These are phyloP conservation scores for Cyphomyrmex costatus DNA, from an alignment of 1,140 invertebrate genomes.

Conservation along the genomic window DNA sequence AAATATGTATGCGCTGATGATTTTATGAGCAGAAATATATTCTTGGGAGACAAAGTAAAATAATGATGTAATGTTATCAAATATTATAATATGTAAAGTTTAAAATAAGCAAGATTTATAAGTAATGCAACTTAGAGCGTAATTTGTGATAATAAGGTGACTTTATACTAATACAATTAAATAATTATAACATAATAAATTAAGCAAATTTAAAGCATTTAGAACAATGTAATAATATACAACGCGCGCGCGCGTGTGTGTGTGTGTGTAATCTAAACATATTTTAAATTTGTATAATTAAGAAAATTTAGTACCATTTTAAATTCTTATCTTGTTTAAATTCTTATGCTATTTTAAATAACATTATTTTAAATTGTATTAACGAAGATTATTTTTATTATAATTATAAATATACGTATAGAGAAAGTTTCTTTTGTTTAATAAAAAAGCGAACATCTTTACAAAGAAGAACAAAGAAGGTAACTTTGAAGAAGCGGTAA, in stretches of 20 bases:
- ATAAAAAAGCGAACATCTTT: background rate
- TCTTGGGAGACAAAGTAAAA: constrained; percentile 15
- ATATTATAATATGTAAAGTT: background rate
- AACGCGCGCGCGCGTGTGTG: too few relatives aligned
- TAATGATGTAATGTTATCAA: constrained; percentile 35
- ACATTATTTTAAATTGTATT: background rate
- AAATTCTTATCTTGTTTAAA: background rate
- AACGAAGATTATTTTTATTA: background rate
- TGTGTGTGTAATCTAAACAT: background rate
- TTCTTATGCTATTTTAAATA: background rate
- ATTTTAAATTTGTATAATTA: background rate
- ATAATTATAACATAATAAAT: background rate
- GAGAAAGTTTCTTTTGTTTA: background rate
- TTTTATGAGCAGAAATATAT: constrained; percentile 36
- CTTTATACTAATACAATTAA: background rate
- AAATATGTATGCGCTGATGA: constrained; percentile 28
- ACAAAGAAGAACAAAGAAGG: background rate
- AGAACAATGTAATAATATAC: background rate
- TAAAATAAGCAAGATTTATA: background rate
- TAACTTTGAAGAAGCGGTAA: background rate
- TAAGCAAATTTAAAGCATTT: background rate
- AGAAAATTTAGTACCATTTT: background rate
- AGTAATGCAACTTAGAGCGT: background rate
- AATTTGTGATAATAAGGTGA: background rate
- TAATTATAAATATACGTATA: background rate